Conservation (phyloP, 2,888 invertebrate genomes). For the Brachylomia viminalis region DNA sequence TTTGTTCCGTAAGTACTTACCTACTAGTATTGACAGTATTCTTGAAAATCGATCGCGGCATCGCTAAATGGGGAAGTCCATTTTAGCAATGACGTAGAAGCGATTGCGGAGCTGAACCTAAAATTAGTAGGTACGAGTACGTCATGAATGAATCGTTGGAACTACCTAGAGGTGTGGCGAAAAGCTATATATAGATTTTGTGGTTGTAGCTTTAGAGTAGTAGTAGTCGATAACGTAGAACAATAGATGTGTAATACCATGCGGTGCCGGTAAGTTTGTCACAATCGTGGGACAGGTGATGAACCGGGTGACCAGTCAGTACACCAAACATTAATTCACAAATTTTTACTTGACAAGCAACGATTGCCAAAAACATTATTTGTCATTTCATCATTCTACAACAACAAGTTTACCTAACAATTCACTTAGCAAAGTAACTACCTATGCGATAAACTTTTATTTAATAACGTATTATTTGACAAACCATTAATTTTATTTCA, state of each 20-base stretch:
- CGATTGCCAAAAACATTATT: too few relatives aligned
- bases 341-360: too few relatives aligned
- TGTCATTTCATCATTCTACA: too few relatives aligned
- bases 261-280: not conserved
- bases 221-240: not conserved
- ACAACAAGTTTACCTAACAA: too few relatives aligned
- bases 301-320: too few relatives aligned
- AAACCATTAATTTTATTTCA: too few relatives aligned
- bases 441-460: too few relatives aligned
- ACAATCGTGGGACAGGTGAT: conserved; percentile 51
- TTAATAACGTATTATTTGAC: too few relatives aligned
- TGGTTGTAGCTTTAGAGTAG: too few relatives aligned
- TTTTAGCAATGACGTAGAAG: not conserved
- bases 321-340: too few relatives aligned
- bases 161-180: not conserved
- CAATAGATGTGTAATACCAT: conserved; percentile 14
- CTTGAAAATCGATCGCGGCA: not conserved
- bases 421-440: too few relatives aligned
- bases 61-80: conserved; percentile 18
- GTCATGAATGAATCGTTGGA: conserved; percentile 11
- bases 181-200: conserved; percentile 12
- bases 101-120: not conserved
- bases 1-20: not conserved
- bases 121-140: not conserved
- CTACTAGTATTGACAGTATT: not conserved